Base-by-base conservation (phyloP, 2,888 invertebrate species). In the Thymelicus acteon region DNA sequence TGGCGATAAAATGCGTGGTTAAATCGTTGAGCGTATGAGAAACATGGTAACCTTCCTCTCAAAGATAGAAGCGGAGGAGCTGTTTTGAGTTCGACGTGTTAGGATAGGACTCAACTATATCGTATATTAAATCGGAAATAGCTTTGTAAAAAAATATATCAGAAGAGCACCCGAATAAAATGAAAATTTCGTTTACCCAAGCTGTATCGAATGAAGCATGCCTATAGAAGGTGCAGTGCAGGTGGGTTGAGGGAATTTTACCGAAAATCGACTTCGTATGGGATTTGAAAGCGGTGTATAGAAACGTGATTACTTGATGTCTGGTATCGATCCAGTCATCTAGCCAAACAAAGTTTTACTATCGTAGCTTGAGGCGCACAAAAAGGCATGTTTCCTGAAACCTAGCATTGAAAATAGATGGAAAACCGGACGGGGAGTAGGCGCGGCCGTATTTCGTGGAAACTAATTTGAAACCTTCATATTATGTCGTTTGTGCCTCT, bases 271-370 rank as follows among this genome's bases (percentile, higher is more conserved):
- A 61, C 31, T 2, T 12, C 31, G 62, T 31, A n/a, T n/a, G 49
- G 12, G 62, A 54, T 54, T 54, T 10, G 1, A 10, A 24, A 24
- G 19, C 19, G 31, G n/a, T 62, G 62, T 4, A 62, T 62, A 40
- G 19, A 13, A 61, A 48, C 15, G 61, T 48, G 61, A 63, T 63
- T 63, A 63, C 52, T 52, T 52, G 52, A 63, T 63, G 52, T 63
- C 63, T 63, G 49, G 63, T 52, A 63, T 63, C 63, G 63, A 63
- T 63, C 52, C 52, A 49, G 47, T 13, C 61, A 61, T 49, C 49
- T 31, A 48, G 61, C 48, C 61, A 19, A 62, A 15, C n/a, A 48
- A 48, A 13, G 7, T 12, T 15, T 63, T 39, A n/a, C n/a, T 13
- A 49, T 7, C 37, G 31, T 62, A 5, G 37, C 31, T 37, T 6